These are phyloP conservation scores for Hipposideros larvatus DNA, from an alignment of 2,797 vertebrate genomes.

Conservation along the genomic window DNA sequence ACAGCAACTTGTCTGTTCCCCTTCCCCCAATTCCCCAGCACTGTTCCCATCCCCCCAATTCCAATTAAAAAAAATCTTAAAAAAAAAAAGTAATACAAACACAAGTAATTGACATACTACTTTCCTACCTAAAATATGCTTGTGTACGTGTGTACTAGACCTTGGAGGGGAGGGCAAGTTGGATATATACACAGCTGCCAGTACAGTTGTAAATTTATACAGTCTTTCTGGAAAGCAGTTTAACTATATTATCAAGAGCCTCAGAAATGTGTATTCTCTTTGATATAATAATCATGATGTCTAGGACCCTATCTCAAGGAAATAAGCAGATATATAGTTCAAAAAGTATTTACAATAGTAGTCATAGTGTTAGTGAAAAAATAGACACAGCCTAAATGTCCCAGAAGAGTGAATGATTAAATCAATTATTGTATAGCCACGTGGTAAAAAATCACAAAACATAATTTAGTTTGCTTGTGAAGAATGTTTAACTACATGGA, in stretches of 20 bases:
- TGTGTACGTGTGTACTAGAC: not conserved
- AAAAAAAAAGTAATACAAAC: constrained; percentile 17
- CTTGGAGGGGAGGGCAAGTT: not conserved
- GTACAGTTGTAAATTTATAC: not conserved
- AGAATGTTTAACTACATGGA: not conserved
- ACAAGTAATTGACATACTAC: not conserved
- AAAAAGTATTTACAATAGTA: not conserved
- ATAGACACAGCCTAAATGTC: not conserved
- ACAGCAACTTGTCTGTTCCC: no score
- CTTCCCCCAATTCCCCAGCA: no score
- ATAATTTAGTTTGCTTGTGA: not conserved
- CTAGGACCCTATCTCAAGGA: not conserved
- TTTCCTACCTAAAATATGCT: constrained; percentile 7
- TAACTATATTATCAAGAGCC: not conserved
- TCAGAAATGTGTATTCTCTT: not conserved
- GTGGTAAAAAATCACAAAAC: not conserved
- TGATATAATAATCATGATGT: not conserved
- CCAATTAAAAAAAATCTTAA: no score
- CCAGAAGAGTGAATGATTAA: not conserved
- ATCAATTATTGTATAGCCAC: not conserved
- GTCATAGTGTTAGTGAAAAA: not conserved
- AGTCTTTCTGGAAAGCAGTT: not conserved
- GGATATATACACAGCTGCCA: not conserved
- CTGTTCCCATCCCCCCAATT: no score
- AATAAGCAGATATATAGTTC: constrained; percentile 1